These are phyloP conservation scores for Argyra leucocephala DNA, from an alignment of 2,888 invertebrate species.

Conservation along the genomic window DNA sequence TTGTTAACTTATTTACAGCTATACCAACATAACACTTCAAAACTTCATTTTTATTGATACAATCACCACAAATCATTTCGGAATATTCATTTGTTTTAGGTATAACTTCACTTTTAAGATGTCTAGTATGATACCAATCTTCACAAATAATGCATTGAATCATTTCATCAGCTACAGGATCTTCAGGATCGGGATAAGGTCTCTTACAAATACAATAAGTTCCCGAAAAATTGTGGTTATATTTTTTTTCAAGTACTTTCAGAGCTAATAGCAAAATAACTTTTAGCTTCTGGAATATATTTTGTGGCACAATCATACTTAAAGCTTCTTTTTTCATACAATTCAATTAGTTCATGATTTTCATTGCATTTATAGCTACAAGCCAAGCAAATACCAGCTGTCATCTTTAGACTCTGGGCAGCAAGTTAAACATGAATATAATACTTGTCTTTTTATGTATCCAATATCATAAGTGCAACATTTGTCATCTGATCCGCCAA, in stretches of 20 bases:
- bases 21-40: slow-evolving; percentile 58
- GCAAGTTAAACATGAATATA: slow-evolving; percentile 92
- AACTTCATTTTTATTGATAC: slow-evolving; percentile 68
- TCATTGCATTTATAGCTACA: slow-evolving; percentile 93
- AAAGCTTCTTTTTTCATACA: slow-evolving; percentile 93
- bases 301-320: slow-evolving; percentile 74
- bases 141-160: slow-evolving; percentile 93
- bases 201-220: slow-evolving; percentile 83
- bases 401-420: slow-evolving; percentile 55
- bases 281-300: slow-evolving; percentile 43
- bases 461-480: slow-evolving; percentile 85
- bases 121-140: slow-evolving; percentile 90
- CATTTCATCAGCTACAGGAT: slow-evolving; percentile 78
- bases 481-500: slow-evolving; percentile 84
- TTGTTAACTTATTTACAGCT: slow-evolving; percentile 29
- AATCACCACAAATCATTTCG: slow-evolving; percentile 75
- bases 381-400: slow-evolving; percentile 83
- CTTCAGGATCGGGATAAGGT: slow-evolving; percentile 91
- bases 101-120: slow-evolving; percentile 53
- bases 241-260: slow-evolving; percentile 48
- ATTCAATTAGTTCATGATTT: slow-evolving; percentile 85
- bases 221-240: slow-evolving; percentile 92
- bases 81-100: slow-evolving; percentile 54
- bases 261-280: slow-evolving; percentile 27
- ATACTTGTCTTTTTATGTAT: slow-evolving; percentile 81